Percentiles rank a stretch among this genome's conserved stretches.
Conservation (phyloP, 2,888 invertebrate species). For the Psylliodes chrysocephalus region DNA sequence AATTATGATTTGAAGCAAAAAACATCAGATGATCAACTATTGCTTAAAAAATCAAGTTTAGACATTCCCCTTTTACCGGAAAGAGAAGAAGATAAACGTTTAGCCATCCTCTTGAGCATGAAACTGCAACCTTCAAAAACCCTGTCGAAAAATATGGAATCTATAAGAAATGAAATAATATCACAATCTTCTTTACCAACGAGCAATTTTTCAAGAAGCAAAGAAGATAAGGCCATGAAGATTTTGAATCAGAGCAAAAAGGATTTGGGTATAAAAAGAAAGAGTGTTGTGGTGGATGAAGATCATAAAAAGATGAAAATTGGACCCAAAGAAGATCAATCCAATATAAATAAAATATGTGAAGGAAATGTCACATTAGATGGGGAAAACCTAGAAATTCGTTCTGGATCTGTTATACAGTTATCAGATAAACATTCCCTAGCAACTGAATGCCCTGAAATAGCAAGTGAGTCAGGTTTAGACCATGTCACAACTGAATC, state of each 20-base stretch:
- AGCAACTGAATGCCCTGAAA: no score
- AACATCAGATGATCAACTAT: conserved; percentile 76
- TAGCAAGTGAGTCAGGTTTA: no score
- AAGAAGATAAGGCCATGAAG: conserved; percentile 59
- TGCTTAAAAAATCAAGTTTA: conserved; percentile 80
- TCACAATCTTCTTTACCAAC: conserved; percentile 59
- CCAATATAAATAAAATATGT: no score
- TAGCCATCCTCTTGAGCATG: conserved; percentile 80
- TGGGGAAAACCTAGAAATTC: no score
- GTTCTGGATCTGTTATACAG: no score
- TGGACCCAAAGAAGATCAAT: neutral
- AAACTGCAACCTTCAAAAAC: conserved; percentile 72
- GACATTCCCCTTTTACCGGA: conserved; percentile 84
- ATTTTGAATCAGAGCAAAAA: conserved; percentile 49
- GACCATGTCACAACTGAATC: no score
- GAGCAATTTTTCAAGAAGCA: conserved; percentile 55
- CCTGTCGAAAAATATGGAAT: conserved; percentile 67
- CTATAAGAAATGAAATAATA: conserved; percentile 57
- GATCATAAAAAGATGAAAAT: no score
- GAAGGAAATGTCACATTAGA: no score
- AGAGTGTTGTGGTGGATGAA: neutral
- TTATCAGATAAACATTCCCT: no score
- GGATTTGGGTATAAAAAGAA: conserved; percentile 50
- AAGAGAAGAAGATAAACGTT: conserved; percentile 79
- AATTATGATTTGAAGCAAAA: conserved; percentile 80